Percentiles rank a stretch among this genome's conserved stretches.
These are phyloP conservation scores for Lordiphosa fenestrarum DNA, from an alignment of 2,888 invertebrate species.

Conservation along the genomic window DNA sequence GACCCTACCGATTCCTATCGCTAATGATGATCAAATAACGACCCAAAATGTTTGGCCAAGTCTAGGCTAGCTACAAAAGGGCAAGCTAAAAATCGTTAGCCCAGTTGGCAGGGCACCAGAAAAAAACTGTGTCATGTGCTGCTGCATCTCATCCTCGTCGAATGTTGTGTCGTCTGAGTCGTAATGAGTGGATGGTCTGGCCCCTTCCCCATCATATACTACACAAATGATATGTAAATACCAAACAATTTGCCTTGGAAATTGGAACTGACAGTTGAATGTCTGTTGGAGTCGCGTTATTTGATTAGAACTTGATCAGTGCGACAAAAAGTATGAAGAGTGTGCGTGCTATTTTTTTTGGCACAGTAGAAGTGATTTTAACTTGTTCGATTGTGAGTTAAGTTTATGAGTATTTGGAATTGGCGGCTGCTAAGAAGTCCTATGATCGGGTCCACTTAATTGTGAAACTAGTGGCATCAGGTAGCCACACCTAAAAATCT, in stretches of 20 bases:
- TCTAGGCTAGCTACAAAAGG: constrained; percentile 24
- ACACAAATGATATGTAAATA: constrained; percentile 68
- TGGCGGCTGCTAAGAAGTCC: too few relatives aligned
- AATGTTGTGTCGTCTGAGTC: constrained; percentile 37
- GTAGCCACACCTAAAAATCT: too few relatives aligned
- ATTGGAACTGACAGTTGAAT: constrained; percentile 11
- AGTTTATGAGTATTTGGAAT: too few relatives aligned
- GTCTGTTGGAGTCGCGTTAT: constrained; percentile 28
- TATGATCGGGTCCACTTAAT: too few relatives aligned
- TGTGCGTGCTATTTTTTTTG: constrained; percentile 16
- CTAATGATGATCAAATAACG: constrained; percentile 75
- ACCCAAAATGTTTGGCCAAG: constrained; percentile 42
- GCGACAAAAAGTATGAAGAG: constrained; percentile 39
- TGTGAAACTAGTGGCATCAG: too few relatives aligned
- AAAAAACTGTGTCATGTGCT: constrained; percentile 57
- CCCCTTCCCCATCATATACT: constrained; percentile 32
- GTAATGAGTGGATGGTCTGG: constrained; percentile 52
- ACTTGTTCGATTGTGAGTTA: too few relatives aligned
- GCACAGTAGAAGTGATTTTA: too few relatives aligned
- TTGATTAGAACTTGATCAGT: constrained; percentile 63
- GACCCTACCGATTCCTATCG: constrained; percentile 63
- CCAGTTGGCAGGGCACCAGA: constrained; percentile 68
- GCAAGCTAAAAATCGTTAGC: constrained; percentile 65
- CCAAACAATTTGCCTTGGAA: constrained; percentile 56
- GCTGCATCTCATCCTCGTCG: constrained; percentile 9